Evolutionary conservation across 2,888 invertebrate species (phyloP), one percentile per base, ranked within the genome.

Genomic region (Rutpela maculata): DNA sequence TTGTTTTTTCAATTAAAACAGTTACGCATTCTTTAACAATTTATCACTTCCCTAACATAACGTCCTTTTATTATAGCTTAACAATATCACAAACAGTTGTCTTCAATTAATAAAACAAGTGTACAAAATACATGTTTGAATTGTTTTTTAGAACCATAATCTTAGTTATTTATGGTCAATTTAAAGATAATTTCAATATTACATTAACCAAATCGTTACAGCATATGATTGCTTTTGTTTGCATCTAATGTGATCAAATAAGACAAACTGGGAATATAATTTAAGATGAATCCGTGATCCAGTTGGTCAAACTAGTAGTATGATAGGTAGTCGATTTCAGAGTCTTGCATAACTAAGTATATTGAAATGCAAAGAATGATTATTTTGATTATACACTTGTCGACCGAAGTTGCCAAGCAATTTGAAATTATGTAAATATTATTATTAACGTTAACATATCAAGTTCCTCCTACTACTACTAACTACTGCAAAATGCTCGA

Each of bases 261-360:
- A 38, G 18, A 17, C 18, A 65, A 65, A 38, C 38, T 38, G 38
- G 17, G 38, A 18, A 38, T 65, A 65, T 65, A 38, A 65, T 65
- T 65, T 65, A 65, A 65, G 38, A 65, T 38, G 63, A 65, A 65
- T 65, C 38, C 63, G 63, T 65, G 63, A 65, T 65, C 63, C 38
- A 65, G 63, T 38, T 65, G 63, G 38, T 35, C 38, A 35, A 65
- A 65, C 38, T 38, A 38, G 18, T 10, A 22, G 63, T 1, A 31
- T 18, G 31, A 65, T 38, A 65, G 38, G 63, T 63, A 63, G 63
- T 65, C 31, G 63, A 31, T 65, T 65, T 65, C 63, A 63, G 31
- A 63, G 38, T 12, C 38, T 65, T 65, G 63, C 63, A 65, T 65
- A 65, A 65, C 38, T 38, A 38, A 65, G 35, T 38, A 65, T 18